Percentiles rank a stretch among this genome's conserved stretches.
These are phyloP conservation scores for Lordiphosa mommai DNA, from an alignment of 1,140 invertebrate genomes.

Conservation along the genomic window DNA sequence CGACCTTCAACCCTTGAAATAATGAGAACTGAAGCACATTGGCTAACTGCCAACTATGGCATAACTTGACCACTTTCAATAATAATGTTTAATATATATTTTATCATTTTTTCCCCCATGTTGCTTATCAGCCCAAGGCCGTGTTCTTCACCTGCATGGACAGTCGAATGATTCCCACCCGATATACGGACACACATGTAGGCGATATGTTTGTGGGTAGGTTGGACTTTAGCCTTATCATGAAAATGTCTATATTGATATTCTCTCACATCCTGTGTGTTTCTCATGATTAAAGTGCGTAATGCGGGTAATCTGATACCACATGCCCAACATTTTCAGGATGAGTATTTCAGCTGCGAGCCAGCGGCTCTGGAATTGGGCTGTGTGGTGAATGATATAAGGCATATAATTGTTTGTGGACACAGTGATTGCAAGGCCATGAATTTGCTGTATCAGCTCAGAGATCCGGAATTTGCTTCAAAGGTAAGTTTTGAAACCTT, in stretches of 20 bases:
- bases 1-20: conserved; percentile 39
- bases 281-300: no score
- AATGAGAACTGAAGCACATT: conserved; percentile 25
- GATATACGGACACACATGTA: conserved; percentile 96
- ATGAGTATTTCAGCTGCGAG: conserved; percentile 94
- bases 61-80: conserved; percentile 24
- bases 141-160: conserved; percentile 99
- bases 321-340: conserved; percentile 91
- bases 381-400: conserved; percentile 95
- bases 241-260: conserved; percentile 1
- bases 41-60: conserved; percentile 41
- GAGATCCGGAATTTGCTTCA: conserved; percentile 87
- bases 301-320: conserved; percentile 97
- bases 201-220: conserved; percentile 98
- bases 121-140: conserved; percentile 89
- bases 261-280: conserved; percentile 19
- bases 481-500: conserved; percentile 80
- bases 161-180: conserved; percentile 96
- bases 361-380: conserved; percentile 96
- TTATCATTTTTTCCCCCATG: conserved; percentile 13
- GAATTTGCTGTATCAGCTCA: conserved; percentile 92
- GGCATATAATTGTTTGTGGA: conserved; percentile 96
- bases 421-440: conserved; percentile 99
- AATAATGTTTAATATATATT: conserved; percentile 39
- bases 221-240: conserved; percentile 41